phyloP scores from a whole-genome alignment of 2,113 vertebrate species.

The Silurus glanis region DNA sequence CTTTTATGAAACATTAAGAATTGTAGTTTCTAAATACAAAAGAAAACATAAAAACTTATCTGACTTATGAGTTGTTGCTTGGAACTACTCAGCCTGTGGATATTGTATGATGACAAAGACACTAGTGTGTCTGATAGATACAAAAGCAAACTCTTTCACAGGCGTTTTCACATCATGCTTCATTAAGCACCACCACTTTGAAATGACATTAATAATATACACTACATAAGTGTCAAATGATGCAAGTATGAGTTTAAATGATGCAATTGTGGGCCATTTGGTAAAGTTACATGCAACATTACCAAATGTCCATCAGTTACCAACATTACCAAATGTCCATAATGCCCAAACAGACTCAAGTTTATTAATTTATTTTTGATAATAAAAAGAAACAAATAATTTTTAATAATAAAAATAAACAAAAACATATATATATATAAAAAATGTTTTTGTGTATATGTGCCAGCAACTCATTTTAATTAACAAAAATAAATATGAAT shows the following conservation, averaged over 20 bases:
- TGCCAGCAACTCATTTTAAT: background rate
- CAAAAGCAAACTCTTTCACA: background rate
- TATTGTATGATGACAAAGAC: background rate
- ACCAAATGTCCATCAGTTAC: constrained; percentile 26
- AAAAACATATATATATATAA: too few species aligned
- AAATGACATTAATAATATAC: constrained; percentile 30
- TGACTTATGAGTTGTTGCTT: background rate
- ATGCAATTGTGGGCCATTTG: constrained; percentile 21
- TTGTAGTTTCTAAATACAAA: too few species aligned
- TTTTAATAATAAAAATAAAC: too few species aligned
- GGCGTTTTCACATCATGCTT: constrained; percentile 5
- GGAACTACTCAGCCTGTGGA: background rate
- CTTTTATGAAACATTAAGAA: background rate
- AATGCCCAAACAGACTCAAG: background rate
- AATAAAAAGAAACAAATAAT: too few species aligned
- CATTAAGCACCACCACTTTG: constrained; percentile 18
- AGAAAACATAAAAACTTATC: background rate
- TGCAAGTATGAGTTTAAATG: constrained; percentile 28
- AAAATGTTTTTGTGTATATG: background rate
- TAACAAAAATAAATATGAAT: background rate
- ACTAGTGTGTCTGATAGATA: background rate
- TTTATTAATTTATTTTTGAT: too few species aligned
- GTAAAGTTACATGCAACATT: constrained; percentile 35
- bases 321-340: constrained; percentile 6
- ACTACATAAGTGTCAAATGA: constrained; percentile 31